Base-by-base conservation (phyloP, 2,113 vertebrate species). In the Arothron firmamentum region DNA sequence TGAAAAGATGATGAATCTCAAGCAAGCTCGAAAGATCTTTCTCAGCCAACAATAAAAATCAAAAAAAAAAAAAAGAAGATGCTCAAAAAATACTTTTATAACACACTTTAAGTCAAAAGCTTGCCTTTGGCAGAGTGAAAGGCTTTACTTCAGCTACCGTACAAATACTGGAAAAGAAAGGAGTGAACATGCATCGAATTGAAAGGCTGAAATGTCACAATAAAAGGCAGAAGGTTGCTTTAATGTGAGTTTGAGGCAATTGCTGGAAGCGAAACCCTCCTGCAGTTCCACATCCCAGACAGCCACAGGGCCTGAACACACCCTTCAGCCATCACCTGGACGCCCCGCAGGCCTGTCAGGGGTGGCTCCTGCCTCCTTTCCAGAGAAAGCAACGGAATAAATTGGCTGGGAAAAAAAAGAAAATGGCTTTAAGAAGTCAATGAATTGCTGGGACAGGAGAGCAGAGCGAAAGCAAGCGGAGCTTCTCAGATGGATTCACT, bases 331-430 rank as follows among this genome's bases (percentile, higher is more conserved):
- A 68, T 81, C 75, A 81, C 75, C 68, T 75, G 74, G 52, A 69
- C 71, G 62, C 70, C 60, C 70, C 69, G 78, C 65, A 66, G 65
- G 54, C 62, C 67, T 84, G 78, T 79, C 78, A 85, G 49, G 52
- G 65, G 57, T 68, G 72, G 58, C 56, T 78, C 68, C 72, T 68
- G 43, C 48, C 49, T 78, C 74, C 75, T 56, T 59, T 74, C 67
- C 67, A 74, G 57, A 69, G 64, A 78, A 81, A 83, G 75, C 70
- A 83, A 66, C 8, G 48, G 67, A 47, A 28, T 59, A 51, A 64
- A 75, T 74, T 6, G 66, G 62, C 41, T 42, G 51, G 13, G 31
- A 59, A n/a, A 47, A 47, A 17, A 47, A 47, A 76, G 45, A n/a
- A 20, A 41, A 52, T 18, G 56, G 56, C 63, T 70, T 51, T 69